Percentiles rank a stretch among this genome's conserved stretches.
These are phyloP conservation scores for Amazona guildingii DNA, from an alignment of 2,113 vertebrate species.

Conservation along the genomic window DNA sequence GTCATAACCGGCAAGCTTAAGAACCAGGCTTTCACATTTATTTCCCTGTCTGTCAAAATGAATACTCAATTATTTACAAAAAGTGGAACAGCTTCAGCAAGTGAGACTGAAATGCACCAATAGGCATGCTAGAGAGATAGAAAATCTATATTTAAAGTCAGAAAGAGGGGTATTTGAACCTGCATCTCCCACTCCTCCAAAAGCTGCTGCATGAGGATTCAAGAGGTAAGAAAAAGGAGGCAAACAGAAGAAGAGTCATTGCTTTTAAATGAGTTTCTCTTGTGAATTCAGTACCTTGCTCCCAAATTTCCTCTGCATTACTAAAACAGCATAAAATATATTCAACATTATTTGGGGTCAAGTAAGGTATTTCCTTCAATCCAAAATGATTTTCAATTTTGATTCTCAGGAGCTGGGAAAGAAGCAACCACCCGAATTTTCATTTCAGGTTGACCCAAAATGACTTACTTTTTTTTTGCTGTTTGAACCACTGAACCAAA, in stretches of 20 bases:
- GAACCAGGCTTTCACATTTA: slow-evolving; percentile 16
- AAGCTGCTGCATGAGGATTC: background rate
- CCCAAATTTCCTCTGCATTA: background rate
- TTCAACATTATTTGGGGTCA: background rate
- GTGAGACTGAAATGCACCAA: slow-evolving; percentile 6
- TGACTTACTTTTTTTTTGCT: background rate
- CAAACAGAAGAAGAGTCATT: background rate
- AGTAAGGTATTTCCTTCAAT: background rate
- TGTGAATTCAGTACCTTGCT: background rate
- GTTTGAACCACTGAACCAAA: background rate
- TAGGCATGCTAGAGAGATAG: background rate
- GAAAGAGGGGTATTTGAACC: background rate
- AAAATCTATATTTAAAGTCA: slow-evolving; percentile 43
- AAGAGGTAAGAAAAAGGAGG: background rate
- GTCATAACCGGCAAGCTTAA: slow-evolving; percentile 1
- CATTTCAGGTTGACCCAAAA: background rate
- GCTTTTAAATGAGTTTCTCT: background rate
- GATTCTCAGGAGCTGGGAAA: background rate
- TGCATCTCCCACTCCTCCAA: background rate
- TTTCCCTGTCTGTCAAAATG: slow-evolving; percentile 48
- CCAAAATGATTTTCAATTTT: background rate
- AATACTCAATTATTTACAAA: slow-evolving; percentile 64
- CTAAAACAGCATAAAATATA: background rate
- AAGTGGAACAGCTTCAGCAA: slow-evolving; percentile 26
- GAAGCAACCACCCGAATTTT: background rate